Base-by-base conservation (phyloP, 1,140 invertebrate species). In the Geopemphigus sp. region DNA sequence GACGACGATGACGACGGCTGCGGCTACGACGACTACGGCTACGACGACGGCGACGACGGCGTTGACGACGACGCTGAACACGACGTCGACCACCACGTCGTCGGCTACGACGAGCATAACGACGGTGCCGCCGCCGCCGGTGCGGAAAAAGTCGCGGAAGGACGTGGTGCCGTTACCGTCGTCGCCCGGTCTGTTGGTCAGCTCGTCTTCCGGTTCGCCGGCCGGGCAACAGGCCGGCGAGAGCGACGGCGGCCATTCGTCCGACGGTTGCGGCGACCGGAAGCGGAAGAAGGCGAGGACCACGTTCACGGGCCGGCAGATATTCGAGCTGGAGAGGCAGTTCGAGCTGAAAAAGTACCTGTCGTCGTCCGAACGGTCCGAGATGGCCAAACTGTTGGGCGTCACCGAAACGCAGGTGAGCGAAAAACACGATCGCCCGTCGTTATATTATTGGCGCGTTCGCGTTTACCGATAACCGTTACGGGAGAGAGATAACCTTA, bases 271-370 rank as follows among this genome's bases (percentile, higher is more conserved):
- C 24, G 88, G 88, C 56, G 91, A 91, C 73, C 87, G 88, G 53
- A 94, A 95, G 84, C 93, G 96, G 87, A 97, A 97, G 87, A 98
- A 98, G 84, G 95, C 95, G 0, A 87, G 96, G 81, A 98, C 96
- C 19, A 97, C 95, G 0, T 98, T 98, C 87, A 97, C 95, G 0
- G 96, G 95, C 2, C 85, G 95, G 70, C 96, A 98, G 88, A 97
- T 98, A 84, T 98, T 97, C 87, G 96, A 97, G 86, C 87, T 98
- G 84, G 96, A 98, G 87, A 94, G 95, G 85, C 92, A 96, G 86
- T 98, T 98, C 85, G 96, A 98, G 86, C 88, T 94, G 78, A 98
- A 97, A 88, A 98, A 98, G 86, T 98, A 98, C 87, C 89, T 98
- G 72, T 96, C 94, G 82, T 96, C 95, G n/a, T 95, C 93, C 68